Percentiles rank a stretch among this genome's conserved stretches.
These are phyloP conservation scores for Danio jaintianensis DNA, from an alignment of 2,797 vertebrate genomes.

Conservation along the genomic window DNA sequence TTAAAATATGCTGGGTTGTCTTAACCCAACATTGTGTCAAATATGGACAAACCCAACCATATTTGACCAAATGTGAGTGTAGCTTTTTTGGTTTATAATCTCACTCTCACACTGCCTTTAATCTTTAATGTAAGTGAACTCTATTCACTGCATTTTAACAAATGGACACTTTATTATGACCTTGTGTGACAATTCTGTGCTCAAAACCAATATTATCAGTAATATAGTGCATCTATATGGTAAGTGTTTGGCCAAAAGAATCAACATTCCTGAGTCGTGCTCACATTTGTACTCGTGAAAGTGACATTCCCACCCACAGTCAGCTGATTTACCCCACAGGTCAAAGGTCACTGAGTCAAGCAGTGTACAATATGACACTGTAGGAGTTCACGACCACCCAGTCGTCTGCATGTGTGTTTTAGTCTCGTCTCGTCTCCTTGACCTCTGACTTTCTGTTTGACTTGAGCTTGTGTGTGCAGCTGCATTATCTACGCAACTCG, in stretches of 20 bases:
- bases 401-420: slow-evolving; percentile 28
- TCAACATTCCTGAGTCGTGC: slow-evolving; percentile 24
- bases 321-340: slow-evolving; percentile 39
- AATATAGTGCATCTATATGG: slow-evolving; percentile 42
- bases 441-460: slow-evolving; percentile 30
- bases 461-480: slow-evolving; percentile 23
- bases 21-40: too few relatives aligned
- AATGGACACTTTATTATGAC: not conserved
- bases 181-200: not conserved
- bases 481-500: slow-evolving; percentile 1
- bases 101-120: not conserved
- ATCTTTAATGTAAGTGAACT: slow-evolving; percentile 21
- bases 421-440: slow-evolving; percentile 20
- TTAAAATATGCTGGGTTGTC: too few relatives aligned
- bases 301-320: slow-evolving; percentile 39
- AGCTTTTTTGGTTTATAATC: not conserved
- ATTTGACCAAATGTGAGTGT: too few relatives aligned
- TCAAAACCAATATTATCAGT: slow-evolving; percentile 30
- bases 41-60: too few relatives aligned
- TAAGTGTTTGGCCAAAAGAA: slow-evolving; percentile 2
- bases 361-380: slow-evolving; percentile 37
- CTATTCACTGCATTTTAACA: slow-evolving; percentile 21
- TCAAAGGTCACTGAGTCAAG: slow-evolving; percentile 52
- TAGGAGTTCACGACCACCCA: slow-evolving; percentile 42
- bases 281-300: slow-evolving; percentile 23